Base-by-base conservation (phyloP, 2,113 vertebrate species). In the Erythrocercus mccallii region DNA sequence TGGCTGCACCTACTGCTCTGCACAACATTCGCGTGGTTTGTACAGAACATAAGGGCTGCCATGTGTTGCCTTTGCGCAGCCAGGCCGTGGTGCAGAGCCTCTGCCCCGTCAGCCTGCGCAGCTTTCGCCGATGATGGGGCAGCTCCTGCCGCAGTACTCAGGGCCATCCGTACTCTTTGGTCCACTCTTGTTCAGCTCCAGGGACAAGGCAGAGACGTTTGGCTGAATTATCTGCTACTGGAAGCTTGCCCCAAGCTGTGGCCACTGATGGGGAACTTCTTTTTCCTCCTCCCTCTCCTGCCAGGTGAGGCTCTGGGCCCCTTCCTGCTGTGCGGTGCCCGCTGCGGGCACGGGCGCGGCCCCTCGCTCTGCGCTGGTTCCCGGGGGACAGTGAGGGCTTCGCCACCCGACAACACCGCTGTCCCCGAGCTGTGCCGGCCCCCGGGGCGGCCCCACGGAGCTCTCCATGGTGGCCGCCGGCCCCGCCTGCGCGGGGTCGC, bases 391-490 rank as follows among this genome's bases (percentile, higher is more conserved):
- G 15, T 2, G 51, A 33, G 23, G 18, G 24, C 37, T n/a, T 19
- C 24, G 12, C 28, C 23, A 1, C 31, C 10, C 8, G 11, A 9
- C 48, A 56, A 12, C 22, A 64, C 38, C 60, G 69, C 47, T 85
- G n/a, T 21, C 48, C 24, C 28, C 8, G 0, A 1, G 21, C 30
- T 2, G 2, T 1, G 54, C 21, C 5, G 6, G 13, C 9, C 9
- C 15, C 25, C 5, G 6, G 31, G 25, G 18, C 22, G 18, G 73
- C 58, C 53, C 62, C 27, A 12, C 31, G 95, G 93, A 96, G 95
- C 95, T 96, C 88, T 96, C 95, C 95, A 94, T 80, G 95, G 95
- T 91, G 92, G 92, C 86, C 38, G 10, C 27, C 2, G 30, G 66
- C 25, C 54, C 11, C 2, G 21, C 28, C 35, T 11, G 53, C 14